Conservation (phyloP, 2,797 vertebrate genomes). For the Carapus acus region DNA sequence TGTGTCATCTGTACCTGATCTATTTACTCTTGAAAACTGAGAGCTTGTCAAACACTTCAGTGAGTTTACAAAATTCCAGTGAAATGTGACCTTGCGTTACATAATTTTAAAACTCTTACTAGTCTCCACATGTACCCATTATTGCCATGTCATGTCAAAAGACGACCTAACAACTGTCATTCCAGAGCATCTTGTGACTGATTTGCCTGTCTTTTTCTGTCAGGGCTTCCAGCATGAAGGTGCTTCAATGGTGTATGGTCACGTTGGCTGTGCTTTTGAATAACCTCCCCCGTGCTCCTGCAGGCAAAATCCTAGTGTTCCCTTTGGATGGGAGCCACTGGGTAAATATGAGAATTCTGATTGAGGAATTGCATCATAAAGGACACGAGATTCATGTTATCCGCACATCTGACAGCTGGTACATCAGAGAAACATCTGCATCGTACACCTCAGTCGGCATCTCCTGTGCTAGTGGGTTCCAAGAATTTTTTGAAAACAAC, state of each 20-base stretch:
- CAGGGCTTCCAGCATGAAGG: constrained; percentile 21
- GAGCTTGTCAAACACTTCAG: no score
- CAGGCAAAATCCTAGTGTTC: constrained; percentile 59
- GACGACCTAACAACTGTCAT: neutral
- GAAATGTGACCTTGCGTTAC: no score
- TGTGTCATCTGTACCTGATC: no score
- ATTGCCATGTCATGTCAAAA: neutral
- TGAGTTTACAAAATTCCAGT: no score
- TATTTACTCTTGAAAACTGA: no score
- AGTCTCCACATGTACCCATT: no score
- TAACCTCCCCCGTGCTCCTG: constrained; percentile 24
- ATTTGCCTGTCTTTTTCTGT: constrained; percentile 28
- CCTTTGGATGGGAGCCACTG: constrained; percentile 67
- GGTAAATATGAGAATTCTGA: constrained; percentile 65
- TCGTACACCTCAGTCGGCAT: constrained; percentile 53
- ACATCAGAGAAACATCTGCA: constrained; percentile 56
- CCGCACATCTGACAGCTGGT: constrained; percentile 58
- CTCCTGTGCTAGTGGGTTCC: constrained; percentile 35
- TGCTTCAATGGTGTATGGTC: constrained; percentile 15
- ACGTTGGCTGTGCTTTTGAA: constrained; percentile 34
- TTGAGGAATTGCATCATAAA: constrained; percentile 56
- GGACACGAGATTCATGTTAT: constrained; percentile 60
- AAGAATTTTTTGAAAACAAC: constrained; percentile 43
- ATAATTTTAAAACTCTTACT: no score
- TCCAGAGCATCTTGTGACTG: neutral